phyloP scores from a whole-genome alignment of 2,888 invertebrate species.

The Creontiades dilutus region DNA sequence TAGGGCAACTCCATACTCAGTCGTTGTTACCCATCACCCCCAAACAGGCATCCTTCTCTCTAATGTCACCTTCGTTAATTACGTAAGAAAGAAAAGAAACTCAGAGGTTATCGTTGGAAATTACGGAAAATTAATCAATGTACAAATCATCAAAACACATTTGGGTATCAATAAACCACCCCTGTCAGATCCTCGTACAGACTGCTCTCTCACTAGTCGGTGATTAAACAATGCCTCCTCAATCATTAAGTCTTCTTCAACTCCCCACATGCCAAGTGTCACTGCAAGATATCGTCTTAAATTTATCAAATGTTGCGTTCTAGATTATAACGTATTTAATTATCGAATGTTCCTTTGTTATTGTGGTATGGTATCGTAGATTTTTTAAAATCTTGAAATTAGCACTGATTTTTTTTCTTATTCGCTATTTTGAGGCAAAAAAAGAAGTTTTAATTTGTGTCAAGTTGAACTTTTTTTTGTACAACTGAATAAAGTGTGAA shows the following conservation, averaged over 20 bases:
- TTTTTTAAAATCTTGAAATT: not conserved
- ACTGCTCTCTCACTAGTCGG: too few relatives aligned
- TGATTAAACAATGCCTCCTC: not conserved
- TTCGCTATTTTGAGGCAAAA: not conserved
- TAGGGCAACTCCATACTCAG: too few relatives aligned
- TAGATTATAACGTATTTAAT: not conserved
- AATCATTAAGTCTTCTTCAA: not conserved
- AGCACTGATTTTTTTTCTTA: conserved; percentile 31
- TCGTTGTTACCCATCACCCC: too few relatives aligned
- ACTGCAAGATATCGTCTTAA: not conserved
- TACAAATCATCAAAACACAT: too few relatives aligned
- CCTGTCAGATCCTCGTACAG: too few relatives aligned
- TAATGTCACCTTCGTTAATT: too few relatives aligned
- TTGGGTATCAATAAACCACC: too few relatives aligned
- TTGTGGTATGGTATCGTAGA: conserved; percentile 16
- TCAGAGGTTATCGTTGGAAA: too few relatives aligned
- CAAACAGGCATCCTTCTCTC: too few relatives aligned
- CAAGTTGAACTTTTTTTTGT: not conserved
- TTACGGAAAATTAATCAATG: too few relatives aligned
- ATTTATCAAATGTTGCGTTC: not conserved
- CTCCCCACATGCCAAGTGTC: not conserved
- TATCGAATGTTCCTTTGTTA: conserved; percentile 12
- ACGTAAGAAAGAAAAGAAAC: too few relatives aligned
- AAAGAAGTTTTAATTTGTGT: not conserved
- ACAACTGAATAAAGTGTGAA: conserved; percentile 5